Base-by-base conservation (phyloP, 2,888 invertebrate species). In the Synanthedon tipuliformis region DNA sequence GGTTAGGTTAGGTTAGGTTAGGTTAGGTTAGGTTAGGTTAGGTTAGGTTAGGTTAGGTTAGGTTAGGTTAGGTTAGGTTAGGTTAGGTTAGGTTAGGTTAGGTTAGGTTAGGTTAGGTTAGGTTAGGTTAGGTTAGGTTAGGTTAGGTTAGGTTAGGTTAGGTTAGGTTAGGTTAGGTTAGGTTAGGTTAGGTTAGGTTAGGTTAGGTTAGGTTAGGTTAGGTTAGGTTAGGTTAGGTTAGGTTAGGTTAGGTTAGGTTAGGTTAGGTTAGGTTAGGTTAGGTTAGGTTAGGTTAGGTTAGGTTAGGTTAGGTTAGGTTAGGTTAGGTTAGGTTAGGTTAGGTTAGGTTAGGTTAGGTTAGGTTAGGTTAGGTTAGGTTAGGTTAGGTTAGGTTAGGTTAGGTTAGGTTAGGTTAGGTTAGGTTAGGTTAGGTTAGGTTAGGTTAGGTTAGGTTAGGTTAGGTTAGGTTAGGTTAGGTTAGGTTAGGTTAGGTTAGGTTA, bases 391-490 rank as follows among this genome's bases (percentile, higher is more conserved):
- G 58, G 59, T 59, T 59, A 58, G 61, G 61, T 58, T 59, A 58
- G 59, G 61, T 59, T 61, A 58, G 61, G 61, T 59, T 61, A 59
- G 59, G 61, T 59, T 61, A 59, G 59, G 61, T 59, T 61, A 59
- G 59, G 61, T 59, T 61, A 58, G 59, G 61, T 59, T 61, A 59
- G 59, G 61, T 59, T 61, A 59, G 61, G 61, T 61, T 61, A 61
- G 60, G 62, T 60, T 62, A 58, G 60, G 61, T 60, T 62, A 60
- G 60, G 61, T 60, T 61, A 60, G 59, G 62, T 60, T 62, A 60
- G 60, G 60, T 60, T 62, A 59, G 59, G 61, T 58, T 55, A 50
- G 54, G 55, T 54, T 57, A 53, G 53, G 56, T 54, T 54, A 45
- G 41, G 41, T 50, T 56, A 57, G 51, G 51, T 51, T 51, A 51